Evolutionary conservation across 2,797 vertebrate genomes (phyloP), one percentile per base, ranked within the genome.

Genomic region (Pantherophis vulpinus): DNA sequence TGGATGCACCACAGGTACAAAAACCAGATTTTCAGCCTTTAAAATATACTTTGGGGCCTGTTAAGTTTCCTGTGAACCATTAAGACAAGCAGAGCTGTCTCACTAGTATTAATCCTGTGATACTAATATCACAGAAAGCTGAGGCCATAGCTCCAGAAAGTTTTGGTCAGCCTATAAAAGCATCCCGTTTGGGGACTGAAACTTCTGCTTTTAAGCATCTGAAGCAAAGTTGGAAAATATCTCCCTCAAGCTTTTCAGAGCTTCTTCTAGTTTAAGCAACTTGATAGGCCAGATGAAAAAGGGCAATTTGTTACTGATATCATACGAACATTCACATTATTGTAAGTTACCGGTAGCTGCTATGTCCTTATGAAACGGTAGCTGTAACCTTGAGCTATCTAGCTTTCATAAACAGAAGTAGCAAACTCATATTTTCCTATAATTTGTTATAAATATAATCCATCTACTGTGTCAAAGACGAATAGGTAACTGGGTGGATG

Each of bases 401-500:
- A 66, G 83, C 13, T 37, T 58, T 54, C 20, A 32, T 60, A 12
- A 79, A 60, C 54, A 25, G 42, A 83, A 86, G 83, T 54, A 9
- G 61, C 83, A 59, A 59, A 90, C 61, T 66, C 92, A 70, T 95
- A 94, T 88, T 60, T 87, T 51, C 55, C 20, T 8, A 88, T 93
- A n/a, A 87, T 88, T 16, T 93, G 42, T 94, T 95, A 92, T 25
- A 94, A 87, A 56, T 56, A 87, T 87, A 55, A 83, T 11, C 54
- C 55, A 32, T 58, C 16, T 16, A 56, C 16, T 32, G 54, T 87
- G 9, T 87, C 29, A 87, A 56, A 56, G 27, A 56, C 20, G 3
- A n/a, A 29, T 87, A 56, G 86, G 16, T 32, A 58, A 5, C 27
- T 55, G 86, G 29, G 14, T n/a, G 27, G 13, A 55, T 54, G 54